Base-by-base conservation (phyloP, 1,140 invertebrate genomes). In the Acromyrmex heyeri region DNA sequence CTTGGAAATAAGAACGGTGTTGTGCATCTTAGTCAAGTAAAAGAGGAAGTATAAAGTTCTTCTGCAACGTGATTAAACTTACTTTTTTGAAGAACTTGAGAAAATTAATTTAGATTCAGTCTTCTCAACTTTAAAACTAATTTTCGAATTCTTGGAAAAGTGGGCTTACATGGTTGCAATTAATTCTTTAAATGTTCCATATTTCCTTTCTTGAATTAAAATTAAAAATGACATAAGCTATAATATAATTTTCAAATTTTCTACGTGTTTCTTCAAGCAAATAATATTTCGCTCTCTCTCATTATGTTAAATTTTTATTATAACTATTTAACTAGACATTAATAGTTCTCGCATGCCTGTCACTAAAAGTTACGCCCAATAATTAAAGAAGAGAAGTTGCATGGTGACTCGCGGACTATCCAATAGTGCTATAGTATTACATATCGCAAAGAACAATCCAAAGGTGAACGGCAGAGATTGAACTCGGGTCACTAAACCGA, bases 381-480 rank as follows among this genome's bases (percentile, higher is more conserved):
- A 81, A 70, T 61, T 57, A n/a, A 34, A 59, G 44, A 16, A 27
- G 77, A 81, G 53, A 70, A 70, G 16, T 34, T 2, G 64, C 34
- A 5, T 44, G 34, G 64, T 50, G 27, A 65, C 76, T 81, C 18
- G 78, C 30, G 50, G 21, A 44, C 30, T 30, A 69, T 44, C 34
- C 34, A 44, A 44, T 21, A 55, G 30, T 16, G 16, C 34, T 24
- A 50, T 4, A 69, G 50, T 81, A 70, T 81, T 69, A 81, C 77
- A 81, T 81, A 70, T 81, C 65, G 78, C 65, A 14, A 16, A 57
- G 65, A 81, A 81, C 78, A 81, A 81, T 81, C 53, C 78, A 70
- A 81, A 81, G 78, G 78, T 81, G 78, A 81, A 81, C 64, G 78
- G 78, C 65, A 70, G 50, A 70, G 65, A 57, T 79, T 81, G 78